Evolutionary conservation across 2,888 invertebrate genomes (phyloP).

Genomic region (Trissoscelio sp.): DNA sequence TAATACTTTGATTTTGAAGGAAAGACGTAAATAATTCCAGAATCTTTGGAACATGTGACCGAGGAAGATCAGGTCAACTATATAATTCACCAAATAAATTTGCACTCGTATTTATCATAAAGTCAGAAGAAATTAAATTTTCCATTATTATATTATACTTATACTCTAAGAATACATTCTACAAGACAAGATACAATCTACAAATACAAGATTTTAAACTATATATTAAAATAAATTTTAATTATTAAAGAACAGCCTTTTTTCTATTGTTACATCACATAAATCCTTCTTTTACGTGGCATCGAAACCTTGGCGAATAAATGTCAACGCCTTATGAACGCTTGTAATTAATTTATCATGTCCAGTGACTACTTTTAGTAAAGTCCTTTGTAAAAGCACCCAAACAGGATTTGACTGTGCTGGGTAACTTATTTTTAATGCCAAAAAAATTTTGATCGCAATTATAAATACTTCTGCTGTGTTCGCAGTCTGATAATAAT

Average conservation of each 20-base stretch:
- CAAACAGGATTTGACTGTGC: not conserved
- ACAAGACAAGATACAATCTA: not conserved
- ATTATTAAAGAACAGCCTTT: too few species aligned
- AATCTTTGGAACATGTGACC: slow-evolving; percentile 24
- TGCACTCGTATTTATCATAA: slow-evolving; percentile 14
- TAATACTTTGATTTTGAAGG: not conserved
- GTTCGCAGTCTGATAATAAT: not conserved
- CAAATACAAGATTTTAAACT: too few species aligned
- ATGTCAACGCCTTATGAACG: not conserved
- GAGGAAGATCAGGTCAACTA: slow-evolving; percentile 52
- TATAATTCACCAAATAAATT: slow-evolving; percentile 40
- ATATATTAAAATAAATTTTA: too few species aligned
- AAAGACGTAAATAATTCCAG: not conserved
- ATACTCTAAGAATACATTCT: too few species aligned
- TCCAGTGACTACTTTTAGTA: not conserved
- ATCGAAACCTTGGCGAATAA: not conserved
- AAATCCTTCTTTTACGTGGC: too few species aligned
- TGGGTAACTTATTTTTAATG: not conserved
- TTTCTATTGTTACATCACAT: too few species aligned
- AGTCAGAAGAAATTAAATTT: not conserved
- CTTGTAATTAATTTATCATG: not conserved
- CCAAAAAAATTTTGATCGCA: not conserved
- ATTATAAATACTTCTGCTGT: not conserved
- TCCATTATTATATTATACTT: not conserved
- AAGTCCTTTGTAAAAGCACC: not conserved